These are phyloP conservation scores for Montipora efflorescens DNA, from an alignment of 64 coral and sea anemone genomes.

Conservation along the genomic window DNA sequence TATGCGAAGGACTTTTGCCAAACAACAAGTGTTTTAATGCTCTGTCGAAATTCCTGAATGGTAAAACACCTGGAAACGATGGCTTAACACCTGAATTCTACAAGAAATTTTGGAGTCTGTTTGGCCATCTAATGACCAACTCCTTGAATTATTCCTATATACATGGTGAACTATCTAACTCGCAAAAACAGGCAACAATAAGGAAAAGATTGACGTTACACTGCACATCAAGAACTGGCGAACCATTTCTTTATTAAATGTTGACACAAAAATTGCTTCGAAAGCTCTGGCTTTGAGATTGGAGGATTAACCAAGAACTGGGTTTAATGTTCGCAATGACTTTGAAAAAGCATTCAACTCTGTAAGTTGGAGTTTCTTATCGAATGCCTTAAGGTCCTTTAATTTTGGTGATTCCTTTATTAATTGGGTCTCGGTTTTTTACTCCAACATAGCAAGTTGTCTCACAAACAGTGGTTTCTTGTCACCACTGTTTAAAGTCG, in stretches of 20 bases:
- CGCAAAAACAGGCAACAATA: constrained; percentile 8
- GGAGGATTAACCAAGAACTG: neutral
- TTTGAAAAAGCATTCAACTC: neutral
- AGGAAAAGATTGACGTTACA: neutral
- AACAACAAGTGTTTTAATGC: constrained; percentile 1
- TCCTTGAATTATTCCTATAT: constrained; percentile 14
- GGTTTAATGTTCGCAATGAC: neutral
- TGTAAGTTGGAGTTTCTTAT: neutral
- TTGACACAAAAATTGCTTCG: constrained; percentile 1
- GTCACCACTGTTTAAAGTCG: neutral
- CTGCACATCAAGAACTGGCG: neutral
- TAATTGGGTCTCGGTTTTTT: constrained; percentile 4
- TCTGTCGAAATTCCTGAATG: constrained; percentile 9
- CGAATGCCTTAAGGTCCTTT: neutral
- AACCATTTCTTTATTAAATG: constrained; percentile 20
- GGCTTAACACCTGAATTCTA: constrained; percentile 47
- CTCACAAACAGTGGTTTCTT: constrained; percentile 2
- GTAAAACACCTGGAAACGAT: constrained; percentile 31
- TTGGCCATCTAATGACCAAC: constrained; percentile 8
- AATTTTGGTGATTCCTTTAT: neutral
- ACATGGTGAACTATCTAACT: constrained; percentile 29
- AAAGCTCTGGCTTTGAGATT: neutral
- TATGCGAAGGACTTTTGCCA: constrained; percentile 26
- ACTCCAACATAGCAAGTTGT: constrained; percentile 22
- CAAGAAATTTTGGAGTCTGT: constrained; percentile 10